Evolutionary conservation across 2,888 invertebrate species (phyloP), one percentile per base, ranked within the genome.

Genomic region (Ectemnius cavifrons): DNA sequence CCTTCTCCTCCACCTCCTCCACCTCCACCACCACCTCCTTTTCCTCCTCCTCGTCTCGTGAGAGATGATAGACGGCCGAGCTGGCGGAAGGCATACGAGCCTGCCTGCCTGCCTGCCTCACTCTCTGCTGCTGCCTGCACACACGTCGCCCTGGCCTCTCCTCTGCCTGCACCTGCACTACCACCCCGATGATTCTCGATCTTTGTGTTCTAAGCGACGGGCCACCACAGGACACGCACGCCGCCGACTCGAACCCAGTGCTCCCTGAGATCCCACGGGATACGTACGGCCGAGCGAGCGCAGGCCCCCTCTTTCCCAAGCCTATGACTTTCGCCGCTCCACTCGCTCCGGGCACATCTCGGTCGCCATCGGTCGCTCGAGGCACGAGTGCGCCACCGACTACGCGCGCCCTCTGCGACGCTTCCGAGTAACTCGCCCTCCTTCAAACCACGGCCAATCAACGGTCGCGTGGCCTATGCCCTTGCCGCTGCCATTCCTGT

Each of bases 371-470:
- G 83, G 80, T 49, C 49, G 78, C 75, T 76, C 80, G 69, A 37
- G 69, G 79, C 84, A 79, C 83, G 80, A 82, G 83, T 79, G 81
- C 72, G 80, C 64, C 49, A 49, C 49, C 49, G 70, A 64, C 28
- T 37, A 37, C 28, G 28, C 67, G 77, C 73, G 76, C 80, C 18
- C 77, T 75, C 84, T 84, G 59, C 68, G 74, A 84, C 80, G 27
- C 58, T 37, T 59, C 52, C 37, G 13, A 27, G 47, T 60, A 77
- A 83, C 75, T 58, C 62, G 72, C 61, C 71, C 67, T 8, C 28
- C 77, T 84, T 85, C 82, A 84, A 85, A 85, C 83, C 73, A 63
- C 80, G 85, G 86, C 85, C 87, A 86, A 86, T 85, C 83, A 84
- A 81, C 84, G 78, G 77, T 76, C 82, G 77, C 73, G 75, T 77